Evolutionary conservation across 1,140 invertebrate species (phyloP).

Genomic region (Tenebrio molitor): DNA sequence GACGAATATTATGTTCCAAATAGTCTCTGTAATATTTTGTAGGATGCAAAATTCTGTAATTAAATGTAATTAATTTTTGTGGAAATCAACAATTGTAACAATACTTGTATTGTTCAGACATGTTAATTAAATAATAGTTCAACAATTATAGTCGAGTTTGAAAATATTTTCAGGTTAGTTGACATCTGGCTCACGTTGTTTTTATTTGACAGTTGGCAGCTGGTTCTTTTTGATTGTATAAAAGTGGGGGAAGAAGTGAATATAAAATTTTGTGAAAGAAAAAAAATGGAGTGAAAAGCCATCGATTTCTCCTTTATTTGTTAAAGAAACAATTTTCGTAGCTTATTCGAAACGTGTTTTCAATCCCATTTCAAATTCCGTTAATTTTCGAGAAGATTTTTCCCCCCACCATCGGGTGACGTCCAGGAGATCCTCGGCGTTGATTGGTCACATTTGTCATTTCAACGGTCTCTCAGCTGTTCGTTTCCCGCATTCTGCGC

Average conservation of each 20-base stretch:
- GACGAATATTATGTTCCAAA: constrained; percentile 71
- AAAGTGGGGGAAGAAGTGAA: neutral
- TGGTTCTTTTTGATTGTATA: neutral
- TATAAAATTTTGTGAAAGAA: neutral
- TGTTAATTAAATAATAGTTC: constrained; percentile 29
- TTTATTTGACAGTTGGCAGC: too few species aligned
- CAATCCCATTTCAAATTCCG: neutral
- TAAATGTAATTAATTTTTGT: neutral
- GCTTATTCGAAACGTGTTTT: too few species aligned
- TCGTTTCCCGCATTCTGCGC: constrained; percentile 45
- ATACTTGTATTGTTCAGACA: constrained; percentile 61
- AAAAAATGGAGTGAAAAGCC: neutral
- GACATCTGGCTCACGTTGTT: too few species aligned
- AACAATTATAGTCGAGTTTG: constrained; percentile 7
- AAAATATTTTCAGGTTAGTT: too few species aligned
- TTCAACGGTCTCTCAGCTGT: constrained; percentile 55
- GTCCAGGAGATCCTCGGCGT: neutral
- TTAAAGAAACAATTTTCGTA: too few species aligned
- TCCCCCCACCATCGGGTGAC: constrained; percentile 13
- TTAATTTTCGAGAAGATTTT: neutral
- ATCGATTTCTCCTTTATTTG: too few species aligned
- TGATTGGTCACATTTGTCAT: constrained; percentile 29
- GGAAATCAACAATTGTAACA: constrained; percentile 13
- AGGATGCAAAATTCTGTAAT: constrained; percentile 73
- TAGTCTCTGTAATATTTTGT: constrained; percentile 75